phyloP scores from a whole-genome alignment of 2,888 invertebrate genomes.

The Pollenia labialis region DNA sequence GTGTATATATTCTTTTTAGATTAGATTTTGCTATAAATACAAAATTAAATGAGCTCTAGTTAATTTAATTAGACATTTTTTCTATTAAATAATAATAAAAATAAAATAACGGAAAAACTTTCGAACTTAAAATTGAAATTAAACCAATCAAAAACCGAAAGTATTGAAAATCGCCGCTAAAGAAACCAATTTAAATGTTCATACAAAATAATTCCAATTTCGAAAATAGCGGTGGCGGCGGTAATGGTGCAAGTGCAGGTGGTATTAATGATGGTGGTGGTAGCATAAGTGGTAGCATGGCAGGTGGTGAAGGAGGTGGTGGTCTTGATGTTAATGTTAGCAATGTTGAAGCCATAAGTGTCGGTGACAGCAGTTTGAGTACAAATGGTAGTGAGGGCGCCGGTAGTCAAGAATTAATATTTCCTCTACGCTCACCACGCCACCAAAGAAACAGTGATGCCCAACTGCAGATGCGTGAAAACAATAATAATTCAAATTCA shows the following conservation, averaged over 20 bases:
- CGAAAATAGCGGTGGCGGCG: constrained; percentile 74
- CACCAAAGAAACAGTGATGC: constrained; percentile 67
- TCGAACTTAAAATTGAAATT: constrained; percentile 1
- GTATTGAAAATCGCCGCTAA: constrained; percentile 7
- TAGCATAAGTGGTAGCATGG: constrained; percentile 76
- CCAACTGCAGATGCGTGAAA: constrained; percentile 58
- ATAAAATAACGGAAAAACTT: neutral
- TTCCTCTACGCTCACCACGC: constrained; percentile 65
- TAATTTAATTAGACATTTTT: neutral
- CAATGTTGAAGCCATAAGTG: constrained; percentile 74
- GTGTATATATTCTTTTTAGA: too few relatives aligned
- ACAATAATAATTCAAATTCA: constrained; percentile 75
- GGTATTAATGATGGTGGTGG: constrained; percentile 76
- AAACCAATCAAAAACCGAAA: constrained; percentile 5
- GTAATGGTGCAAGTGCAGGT: constrained; percentile 70
- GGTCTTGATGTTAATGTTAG: constrained; percentile 74
- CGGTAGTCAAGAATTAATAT: constrained; percentile 69
- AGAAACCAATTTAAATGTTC: constrained; percentile 75
- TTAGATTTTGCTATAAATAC: neutral
- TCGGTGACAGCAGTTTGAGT: constrained; percentile 76
- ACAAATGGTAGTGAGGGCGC: constrained; percentile 71
- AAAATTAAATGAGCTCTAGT: neutral
- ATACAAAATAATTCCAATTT: constrained; percentile 78
- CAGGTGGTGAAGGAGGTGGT: constrained; percentile 75
- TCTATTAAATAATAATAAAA: neutral